Percentiles rank a stretch among this genome's conserved stretches.
phyloP scores from a whole-genome alignment of 2,113 vertebrate genomes.

The Labeo catla region DNA sequence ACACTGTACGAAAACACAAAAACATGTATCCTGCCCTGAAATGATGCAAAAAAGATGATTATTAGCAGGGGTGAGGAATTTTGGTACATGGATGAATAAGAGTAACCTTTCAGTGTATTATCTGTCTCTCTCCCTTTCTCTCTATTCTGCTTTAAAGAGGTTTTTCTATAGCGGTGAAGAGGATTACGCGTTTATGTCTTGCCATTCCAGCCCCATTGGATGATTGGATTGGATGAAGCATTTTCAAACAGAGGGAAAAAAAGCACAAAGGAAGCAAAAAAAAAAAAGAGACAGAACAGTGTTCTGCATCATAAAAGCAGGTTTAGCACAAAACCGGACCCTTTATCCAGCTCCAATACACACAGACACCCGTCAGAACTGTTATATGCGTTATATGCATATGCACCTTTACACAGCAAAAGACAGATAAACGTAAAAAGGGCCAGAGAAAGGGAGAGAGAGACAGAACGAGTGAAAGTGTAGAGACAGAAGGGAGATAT shows the following conservation, averaged over 20 bases:
- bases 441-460: neutral
- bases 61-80: constrained; percentile 67
- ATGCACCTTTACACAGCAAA: constrained; percentile 65
- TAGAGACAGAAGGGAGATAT: constrained; percentile 59
- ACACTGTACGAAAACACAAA: neutral
- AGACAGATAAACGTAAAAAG: neutral
- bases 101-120: constrained; percentile 53
- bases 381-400: constrained; percentile 8
- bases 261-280: constrained; percentile 47
- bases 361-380: constrained; percentile 51
- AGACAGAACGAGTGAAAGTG: neutral
- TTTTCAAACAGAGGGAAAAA: constrained; percentile 62
- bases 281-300: constrained; percentile 52
- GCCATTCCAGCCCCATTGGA: constrained; percentile 64
- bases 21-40: constrained; percentile 26
- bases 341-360: constrained; percentile 64
- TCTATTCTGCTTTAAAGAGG: constrained; percentile 26
- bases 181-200: constrained; percentile 50
- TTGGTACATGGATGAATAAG: constrained; percentile 63
- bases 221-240: constrained; percentile 63
- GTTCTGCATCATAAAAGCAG: constrained; percentile 61
- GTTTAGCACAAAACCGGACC: constrained; percentile 64
- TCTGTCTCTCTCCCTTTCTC: constrained; percentile 24
- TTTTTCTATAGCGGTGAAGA: constrained; percentile 22
- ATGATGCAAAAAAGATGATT: constrained; percentile 72